Base-by-base conservation (phyloP, 30 jellyfish, hydroid and myxozoan species). In the Hydractinia symbiolongicarpus region DNA sequence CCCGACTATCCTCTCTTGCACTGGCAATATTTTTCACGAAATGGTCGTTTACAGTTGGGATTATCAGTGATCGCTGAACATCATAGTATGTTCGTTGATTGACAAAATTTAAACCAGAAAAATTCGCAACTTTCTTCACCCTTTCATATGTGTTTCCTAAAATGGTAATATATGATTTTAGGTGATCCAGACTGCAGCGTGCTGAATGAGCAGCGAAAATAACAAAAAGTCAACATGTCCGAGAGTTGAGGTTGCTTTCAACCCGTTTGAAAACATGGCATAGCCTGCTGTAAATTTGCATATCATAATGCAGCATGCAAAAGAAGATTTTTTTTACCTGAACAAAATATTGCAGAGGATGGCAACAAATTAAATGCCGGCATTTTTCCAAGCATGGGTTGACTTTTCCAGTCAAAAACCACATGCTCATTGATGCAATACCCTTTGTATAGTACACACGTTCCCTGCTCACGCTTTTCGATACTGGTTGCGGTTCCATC, bases 351-450 rank as follows among this genome's bases (percentile, higher is more conserved):
- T 8, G 80, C 55, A n/a, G 80, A 30, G n/a, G 78, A 10, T 13
- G 4, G 7, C 55, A 71, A 50, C 61, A 71, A 50, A 71, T 13
- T 71, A 50, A 20, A 71, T 20, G 66, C 80, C 0, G 80, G 80
- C 53, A 71, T 71, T 71, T 71, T 71, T 71, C 80, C 80, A 49
- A 71, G 40, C 15, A 7, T 5, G 9, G 80, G 80, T 19, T 71
- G 66, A 53, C 80, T 71, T 30, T n/a, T n/a, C n/a, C n/a, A n/a
- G n/a, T n/a, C n/a, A n/a, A n/a, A n/a, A n/a, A n/a, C n/a, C n/a
- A n/a, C n/a, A 2, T 30, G 44, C 44, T 30, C 2, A 30, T 30
- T 30, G 44, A 30, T 30, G 44, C 44, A 30, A 30, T 30, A 30
- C 44, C 44, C 44, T 30, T 30, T 30, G 44, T 30, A 30, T 30